Evolutionary conservation across 2,888 invertebrate species (phyloP).

Genomic region (Pharmacophagus antenor): DNA sequence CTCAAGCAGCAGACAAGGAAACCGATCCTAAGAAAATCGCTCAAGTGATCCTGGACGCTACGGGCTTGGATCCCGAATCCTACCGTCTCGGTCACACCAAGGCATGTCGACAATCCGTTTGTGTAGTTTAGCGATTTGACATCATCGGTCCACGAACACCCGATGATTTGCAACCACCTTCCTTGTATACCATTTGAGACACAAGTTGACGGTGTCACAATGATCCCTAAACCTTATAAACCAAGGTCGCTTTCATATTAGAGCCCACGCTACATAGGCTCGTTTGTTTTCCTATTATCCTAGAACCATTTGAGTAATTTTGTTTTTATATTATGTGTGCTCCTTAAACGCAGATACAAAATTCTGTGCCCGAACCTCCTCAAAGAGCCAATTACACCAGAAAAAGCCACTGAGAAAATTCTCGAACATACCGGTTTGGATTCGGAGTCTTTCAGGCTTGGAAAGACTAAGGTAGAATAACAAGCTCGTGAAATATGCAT

Average conservation of each 20-base stretch:
- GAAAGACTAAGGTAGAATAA: constrained; percentile 94
- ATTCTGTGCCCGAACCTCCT: constrained; percentile 97
- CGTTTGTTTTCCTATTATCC: constrained; percentile 54
- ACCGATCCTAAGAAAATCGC: constrained; percentile 91
- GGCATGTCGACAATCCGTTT: constrained; percentile 85
- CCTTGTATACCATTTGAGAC: constrained; percentile 50
- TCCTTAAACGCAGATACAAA: constrained; percentile 94
- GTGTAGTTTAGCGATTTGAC: constrained; percentile 62
- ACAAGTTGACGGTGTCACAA: constrained; percentile 51
- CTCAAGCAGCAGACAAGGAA: constrained; percentile 89
- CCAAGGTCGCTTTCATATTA: constrained; percentile 49
- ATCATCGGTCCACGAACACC: constrained; percentile 50
- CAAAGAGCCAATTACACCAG: constrained; percentile 86
- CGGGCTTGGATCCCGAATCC: constrained; percentile 93
- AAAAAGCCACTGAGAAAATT: constrained; percentile 91
- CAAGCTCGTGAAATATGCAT: constrained; percentile 41
- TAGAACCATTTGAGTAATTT: constrained; percentile 46
- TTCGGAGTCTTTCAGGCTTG: constrained; percentile 95
- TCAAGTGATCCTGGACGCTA: constrained; percentile 89
- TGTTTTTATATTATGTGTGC: constrained; percentile 64
- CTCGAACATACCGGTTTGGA: constrained; percentile 92
- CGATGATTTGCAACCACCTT: constrained; percentile 53
- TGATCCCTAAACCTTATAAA: constrained; percentile 42
- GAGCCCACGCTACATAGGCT: constrained; percentile 67
- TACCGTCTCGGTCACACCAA: constrained; percentile 99